These are phyloP conservation scores for Papilio protenor DNA, from an alignment of 2,888 invertebrate genomes.

Conservation along the genomic window DNA sequence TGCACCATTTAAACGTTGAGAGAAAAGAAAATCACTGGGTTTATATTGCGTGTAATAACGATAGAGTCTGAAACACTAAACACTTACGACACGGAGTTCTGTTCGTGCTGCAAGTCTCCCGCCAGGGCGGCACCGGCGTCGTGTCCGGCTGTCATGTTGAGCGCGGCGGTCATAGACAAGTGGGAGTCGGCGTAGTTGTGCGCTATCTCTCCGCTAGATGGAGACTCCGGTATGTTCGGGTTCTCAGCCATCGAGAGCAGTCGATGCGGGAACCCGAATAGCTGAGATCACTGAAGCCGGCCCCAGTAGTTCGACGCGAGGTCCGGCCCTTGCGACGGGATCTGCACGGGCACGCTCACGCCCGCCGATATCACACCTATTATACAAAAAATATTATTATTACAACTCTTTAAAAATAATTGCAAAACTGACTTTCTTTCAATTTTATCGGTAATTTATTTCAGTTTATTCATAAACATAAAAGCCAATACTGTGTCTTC, in stretches of 20 bases:
- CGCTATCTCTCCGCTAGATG: constrained; percentile 78
- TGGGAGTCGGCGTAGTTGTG: constrained; percentile 80
- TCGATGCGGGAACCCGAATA: constrained; percentile 93
- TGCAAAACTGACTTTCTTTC: neutral
- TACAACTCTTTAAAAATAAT: too few species aligned
- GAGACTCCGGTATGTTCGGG: constrained; percentile 80
- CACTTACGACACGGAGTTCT: constrained; percentile 73
- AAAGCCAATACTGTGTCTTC: constrained; percentile 23
- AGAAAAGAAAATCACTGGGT: constrained; percentile 55
- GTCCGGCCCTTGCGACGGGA: constrained; percentile 93
- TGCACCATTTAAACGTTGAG: constrained; percentile 65
- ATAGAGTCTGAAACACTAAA: constrained; percentile 38
- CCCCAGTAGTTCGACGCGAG: constrained; percentile 95
- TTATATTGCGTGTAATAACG: constrained; percentile 58
- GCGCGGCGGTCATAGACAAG: constrained; percentile 77
- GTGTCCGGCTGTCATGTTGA: constrained; percentile 83
- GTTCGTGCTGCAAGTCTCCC: constrained; percentile 70
- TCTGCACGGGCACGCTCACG: constrained; percentile 96
- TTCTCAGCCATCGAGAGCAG: constrained; percentile 87
- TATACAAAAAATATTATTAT: constrained; percentile 54
- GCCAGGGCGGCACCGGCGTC: constrained; percentile 76
- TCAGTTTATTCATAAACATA: neutral
- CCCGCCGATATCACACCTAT: constrained; percentile 96
- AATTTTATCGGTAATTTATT: neutral
- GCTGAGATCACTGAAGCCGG: constrained; percentile 96